Percentiles rank a stretch among this genome's conserved stretches.
Evolutionary conservation across 1,140 invertebrate genomes (phyloP).

Genomic region (Ceratosolen fusciceps): DNA sequence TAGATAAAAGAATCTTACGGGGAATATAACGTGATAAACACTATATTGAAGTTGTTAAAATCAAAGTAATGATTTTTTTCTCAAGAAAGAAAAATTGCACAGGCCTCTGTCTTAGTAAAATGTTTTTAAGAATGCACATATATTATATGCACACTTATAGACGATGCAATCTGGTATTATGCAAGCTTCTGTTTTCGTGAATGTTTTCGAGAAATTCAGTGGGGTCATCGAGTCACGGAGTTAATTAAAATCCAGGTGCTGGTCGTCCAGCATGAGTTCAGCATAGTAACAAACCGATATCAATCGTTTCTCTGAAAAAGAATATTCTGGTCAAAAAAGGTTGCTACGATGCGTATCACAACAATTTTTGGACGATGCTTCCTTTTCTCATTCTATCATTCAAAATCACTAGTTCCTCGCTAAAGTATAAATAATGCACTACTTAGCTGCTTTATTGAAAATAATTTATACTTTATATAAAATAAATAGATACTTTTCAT

Average conservation of each 20-base stretch:
- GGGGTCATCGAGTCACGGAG: constrained; percentile 71
- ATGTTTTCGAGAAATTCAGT: constrained; percentile 57
- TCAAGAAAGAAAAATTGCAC: constrained; percentile 46
- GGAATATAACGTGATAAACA: background rate
- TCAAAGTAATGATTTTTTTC: constrained; percentile 64
- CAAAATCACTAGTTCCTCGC: constrained; percentile 1
- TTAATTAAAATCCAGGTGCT: constrained; percentile 69
- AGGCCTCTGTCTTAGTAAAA: background rate
- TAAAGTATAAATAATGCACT: background rate
- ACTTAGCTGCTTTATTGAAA: background rate
- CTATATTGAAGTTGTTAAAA: constrained; percentile 32
- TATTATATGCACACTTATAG: constrained; percentile 41
- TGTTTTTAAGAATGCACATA: constrained; percentile 44
- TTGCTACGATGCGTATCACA: background rate
- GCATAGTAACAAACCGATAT: constrained; percentile 60
- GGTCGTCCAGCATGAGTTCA: constrained; percentile 1
- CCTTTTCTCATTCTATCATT: background rate
- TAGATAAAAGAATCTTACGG: constrained; percentile 15
- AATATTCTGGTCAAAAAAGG: constrained; percentile 12
- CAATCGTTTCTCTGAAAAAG: constrained; percentile 53
- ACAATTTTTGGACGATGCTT: constrained; percentile 1
- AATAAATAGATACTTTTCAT: too few species aligned
- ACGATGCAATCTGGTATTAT: constrained; percentile 1
- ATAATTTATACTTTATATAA: too few species aligned
- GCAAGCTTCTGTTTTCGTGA: background rate